These are phyloP conservation scores for Drosophila falleni DNA, from an alignment of 2,888 invertebrate species.

Conservation along the genomic window DNA sequence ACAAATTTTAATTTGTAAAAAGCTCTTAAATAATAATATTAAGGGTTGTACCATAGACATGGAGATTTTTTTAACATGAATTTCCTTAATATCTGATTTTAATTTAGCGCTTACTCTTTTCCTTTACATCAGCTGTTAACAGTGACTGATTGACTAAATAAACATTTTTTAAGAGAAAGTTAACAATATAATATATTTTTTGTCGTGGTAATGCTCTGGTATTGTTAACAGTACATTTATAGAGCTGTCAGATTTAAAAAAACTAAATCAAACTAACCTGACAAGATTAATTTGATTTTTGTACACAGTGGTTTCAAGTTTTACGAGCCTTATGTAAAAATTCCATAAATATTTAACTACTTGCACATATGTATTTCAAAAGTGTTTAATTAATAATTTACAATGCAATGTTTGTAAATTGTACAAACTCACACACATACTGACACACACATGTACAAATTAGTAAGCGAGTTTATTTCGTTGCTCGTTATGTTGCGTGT, in stretches of 20 bases:
- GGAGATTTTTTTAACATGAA: no score
- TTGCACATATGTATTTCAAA: slow-evolving; percentile 52
- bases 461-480: slow-evolving; percentile 4
- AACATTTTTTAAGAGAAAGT: no score
- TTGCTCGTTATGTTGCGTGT: slow-evolving; percentile 13
- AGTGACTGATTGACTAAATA: no score
- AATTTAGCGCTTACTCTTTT: no score
- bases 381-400: slow-evolving; percentile 55
- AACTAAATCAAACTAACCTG: slow-evolving; percentile 4
- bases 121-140: no score
- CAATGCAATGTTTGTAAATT: slow-evolving; percentile 45
- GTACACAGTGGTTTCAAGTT: slow-evolving; percentile 9
- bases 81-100: no score
- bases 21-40: no score
- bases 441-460: slow-evolving; percentile 1
- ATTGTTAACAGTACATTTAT: no score
- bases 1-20: no score
- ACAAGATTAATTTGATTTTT: slow-evolving; percentile 9
- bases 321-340: slow-evolving; percentile 11
- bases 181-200: no score
- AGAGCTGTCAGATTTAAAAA: not conserved
- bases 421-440: slow-evolving; percentile 18
- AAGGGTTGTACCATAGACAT: no score
- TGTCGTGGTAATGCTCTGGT: no score
- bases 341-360: slow-evolving; percentile 28